phyloP scores from a whole-genome alignment of 1,140 invertebrate species.

The Lordiphosa collinella region DNA sequence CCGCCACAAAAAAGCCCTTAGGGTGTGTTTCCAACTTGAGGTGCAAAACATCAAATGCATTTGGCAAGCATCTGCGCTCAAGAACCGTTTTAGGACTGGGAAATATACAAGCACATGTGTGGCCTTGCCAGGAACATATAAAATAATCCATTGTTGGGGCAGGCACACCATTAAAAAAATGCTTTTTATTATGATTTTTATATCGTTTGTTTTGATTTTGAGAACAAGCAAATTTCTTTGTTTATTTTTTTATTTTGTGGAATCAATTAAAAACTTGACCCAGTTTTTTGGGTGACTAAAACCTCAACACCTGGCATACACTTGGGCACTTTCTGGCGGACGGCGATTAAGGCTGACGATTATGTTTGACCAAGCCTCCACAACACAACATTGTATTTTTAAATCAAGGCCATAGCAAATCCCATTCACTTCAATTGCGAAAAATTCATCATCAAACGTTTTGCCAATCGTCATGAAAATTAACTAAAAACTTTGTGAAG shows the following conservation, averaged over 20 bases:
- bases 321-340: too few species aligned
- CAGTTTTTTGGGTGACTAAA: conserved; percentile 11
- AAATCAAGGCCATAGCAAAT: conserved; percentile 43
- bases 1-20: too few species aligned
- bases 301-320: conserved; percentile 7
- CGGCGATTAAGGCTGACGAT: too few species aligned
- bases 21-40: too few species aligned
- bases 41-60: conserved; percentile 2
- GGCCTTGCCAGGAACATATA: not conserved
- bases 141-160: conserved; percentile 9
- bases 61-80: conserved; percentile 4
- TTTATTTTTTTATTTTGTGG: conserved; percentile 14
- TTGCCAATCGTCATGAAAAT: conserved; percentile 44
- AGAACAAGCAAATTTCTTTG: conserved; percentile 28
- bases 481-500: conserved; percentile 29
- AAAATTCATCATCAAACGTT: not conserved
- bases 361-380: conserved; percentile 2
- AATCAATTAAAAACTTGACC: conserved; percentile 33
- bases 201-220: conserved; percentile 5
- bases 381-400: not conserved
- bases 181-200: conserved; percentile 4
- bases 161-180: not conserved
- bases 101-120: not conserved
- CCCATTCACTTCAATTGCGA: conserved; percentile 35
- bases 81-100: conserved; percentile 1